phyloP scores from a whole-genome alignment of 2,888 invertebrate genomes.

The Pecten maximus region DNA sequence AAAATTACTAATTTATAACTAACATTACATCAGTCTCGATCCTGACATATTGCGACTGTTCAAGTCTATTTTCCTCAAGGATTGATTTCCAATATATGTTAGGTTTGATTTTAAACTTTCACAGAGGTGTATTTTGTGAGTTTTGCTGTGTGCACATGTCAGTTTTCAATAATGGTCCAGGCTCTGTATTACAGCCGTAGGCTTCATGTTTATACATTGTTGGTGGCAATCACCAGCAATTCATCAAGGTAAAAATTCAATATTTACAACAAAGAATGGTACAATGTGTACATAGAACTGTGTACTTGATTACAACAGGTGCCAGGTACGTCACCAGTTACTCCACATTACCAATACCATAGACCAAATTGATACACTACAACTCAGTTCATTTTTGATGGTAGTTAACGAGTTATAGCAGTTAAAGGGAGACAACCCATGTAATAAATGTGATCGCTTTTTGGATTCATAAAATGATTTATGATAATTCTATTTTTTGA shows the following conservation, averaged over 20 bases:
- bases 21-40: not conserved
- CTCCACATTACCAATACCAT: not conserved
- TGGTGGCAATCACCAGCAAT: not conserved
- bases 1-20: too few relatives aligned
- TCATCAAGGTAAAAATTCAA: constrained; percentile 17
- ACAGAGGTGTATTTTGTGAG: not conserved
- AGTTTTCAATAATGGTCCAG: not conserved
- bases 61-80: not conserved
- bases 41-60: not conserved
- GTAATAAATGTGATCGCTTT: too few relatives aligned
- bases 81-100: constrained; percentile 27
- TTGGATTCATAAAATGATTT: too few relatives aligned
- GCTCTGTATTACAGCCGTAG: not conserved
- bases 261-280: constrained; percentile 20
- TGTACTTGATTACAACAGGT: not conserved
- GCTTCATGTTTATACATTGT: not conserved
- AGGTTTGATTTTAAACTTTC: constrained; percentile 1
- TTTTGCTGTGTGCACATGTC: constrained; percentile 7
- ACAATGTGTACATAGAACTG: not conserved
- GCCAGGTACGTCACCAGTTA: not conserved
- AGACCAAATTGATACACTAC: not conserved
- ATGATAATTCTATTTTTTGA: too few relatives aligned
- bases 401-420: not conserved
- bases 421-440: not conserved
- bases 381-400: not conserved